These are phyloP conservation scores for Crypturellus undulatus DNA, from an alignment of 2,113 vertebrate species.

Conservation along the genomic window DNA sequence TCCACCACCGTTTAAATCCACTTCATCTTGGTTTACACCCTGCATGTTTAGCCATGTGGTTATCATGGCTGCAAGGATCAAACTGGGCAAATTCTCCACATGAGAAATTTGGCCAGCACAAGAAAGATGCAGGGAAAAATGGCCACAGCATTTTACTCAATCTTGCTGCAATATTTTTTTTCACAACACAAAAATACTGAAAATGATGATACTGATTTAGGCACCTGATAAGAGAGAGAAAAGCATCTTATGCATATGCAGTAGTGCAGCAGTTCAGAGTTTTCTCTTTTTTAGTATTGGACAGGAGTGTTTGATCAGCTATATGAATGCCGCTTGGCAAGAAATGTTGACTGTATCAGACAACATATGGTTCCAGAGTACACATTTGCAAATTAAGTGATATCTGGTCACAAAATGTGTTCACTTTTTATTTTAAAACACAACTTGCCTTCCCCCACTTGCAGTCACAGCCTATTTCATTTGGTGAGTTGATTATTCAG, in stretches of 20 bases:
- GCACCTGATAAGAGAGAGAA: slow-evolving; percentile 37
- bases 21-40: not conserved
- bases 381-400: slow-evolving; percentile 68
- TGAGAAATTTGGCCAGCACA: not conserved
- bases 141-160: not conserved
- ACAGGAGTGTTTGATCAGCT: slow-evolving; percentile 55
- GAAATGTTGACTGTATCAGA: slow-evolving; percentile 58
- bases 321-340: slow-evolving; percentile 64
- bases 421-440: slow-evolving; percentile 63
- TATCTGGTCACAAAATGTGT: slow-evolving; percentile 52
- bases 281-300: not conserved
- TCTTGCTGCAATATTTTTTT: not conserved
- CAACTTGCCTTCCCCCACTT: not conserved
- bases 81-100: not conserved
- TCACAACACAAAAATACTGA: not conserved
- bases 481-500: slow-evolving; percentile 45
- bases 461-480: slow-evolving; percentile 28
- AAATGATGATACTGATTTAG: slow-evolving; percentile 45
- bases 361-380: slow-evolving; percentile 71
- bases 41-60: not conserved
- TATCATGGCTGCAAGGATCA: not conserved
- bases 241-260: slow-evolving; percentile 36
- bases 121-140: not conserved
- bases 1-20: not conserved
- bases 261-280: not conserved